These are phyloP conservation scores for Calliopsis andreniformis DNA, from an alignment of 1,140 invertebrate species.

Conservation along the genomic window DNA sequence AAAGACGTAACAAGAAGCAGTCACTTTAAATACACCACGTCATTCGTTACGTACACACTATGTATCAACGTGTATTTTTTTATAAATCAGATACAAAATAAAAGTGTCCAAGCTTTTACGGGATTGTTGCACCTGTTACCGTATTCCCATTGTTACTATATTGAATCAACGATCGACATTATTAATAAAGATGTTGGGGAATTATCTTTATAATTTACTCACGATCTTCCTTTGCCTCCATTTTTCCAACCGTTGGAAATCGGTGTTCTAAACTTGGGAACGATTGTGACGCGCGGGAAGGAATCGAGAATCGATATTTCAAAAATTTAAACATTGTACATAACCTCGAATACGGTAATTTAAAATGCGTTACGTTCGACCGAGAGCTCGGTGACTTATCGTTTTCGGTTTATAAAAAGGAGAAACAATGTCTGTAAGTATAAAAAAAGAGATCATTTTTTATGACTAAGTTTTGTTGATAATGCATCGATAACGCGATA, in stretches of 20 bases:
- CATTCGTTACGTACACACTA: constrained; percentile 66
- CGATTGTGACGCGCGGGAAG: constrained; percentile 18
- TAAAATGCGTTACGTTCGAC: constrained; percentile 14
- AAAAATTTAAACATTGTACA: constrained; percentile 8
- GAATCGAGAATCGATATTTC: constrained; percentile 49
- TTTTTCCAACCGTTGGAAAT: background rate
- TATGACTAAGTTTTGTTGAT: too few species aligned
- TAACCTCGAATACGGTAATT: constrained; percentile 6
- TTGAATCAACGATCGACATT: background rate
- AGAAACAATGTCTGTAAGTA: constrained; percentile 54
- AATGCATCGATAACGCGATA: background rate
- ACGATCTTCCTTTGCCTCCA: background rate
- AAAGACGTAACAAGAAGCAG: constrained; percentile 34
- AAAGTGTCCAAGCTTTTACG: constrained; percentile 74
- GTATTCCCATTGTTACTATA: constrained; percentile 19
- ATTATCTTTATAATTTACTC: constrained; percentile 9
- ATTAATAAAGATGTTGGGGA: constrained; percentile 39
- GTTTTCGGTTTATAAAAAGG: background rate
- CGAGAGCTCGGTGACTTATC: background rate
- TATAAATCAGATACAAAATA: constrained; percentile 74
- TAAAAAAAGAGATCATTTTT: background rate
- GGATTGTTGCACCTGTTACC: constrained; percentile 34
- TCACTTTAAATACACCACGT: constrained; percentile 56
- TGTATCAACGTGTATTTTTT: constrained; percentile 79
- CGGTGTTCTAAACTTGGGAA: background rate